phyloP scores from a whole-genome alignment of 1,140 invertebrate genomes.

The Macrobrachium nipponense region DNA sequence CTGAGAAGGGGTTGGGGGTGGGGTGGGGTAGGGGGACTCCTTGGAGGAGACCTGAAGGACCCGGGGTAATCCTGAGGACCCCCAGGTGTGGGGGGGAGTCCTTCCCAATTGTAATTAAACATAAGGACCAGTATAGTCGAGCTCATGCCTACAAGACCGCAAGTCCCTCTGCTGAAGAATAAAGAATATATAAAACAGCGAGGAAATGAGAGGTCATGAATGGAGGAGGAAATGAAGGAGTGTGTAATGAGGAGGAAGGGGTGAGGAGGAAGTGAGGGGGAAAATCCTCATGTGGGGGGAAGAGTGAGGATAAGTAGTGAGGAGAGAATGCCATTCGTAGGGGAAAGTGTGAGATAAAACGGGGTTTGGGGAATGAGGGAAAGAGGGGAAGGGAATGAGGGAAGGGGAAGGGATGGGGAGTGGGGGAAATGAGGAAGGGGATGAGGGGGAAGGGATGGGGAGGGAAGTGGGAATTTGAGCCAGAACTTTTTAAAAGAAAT shows the following conservation, averaged over 20 bases:
- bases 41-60: no score
- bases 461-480: no score
- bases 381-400: not conserved
- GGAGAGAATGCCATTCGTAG: not conserved
- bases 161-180: not conserved
- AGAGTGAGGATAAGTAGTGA: not conserved
- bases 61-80: no score
- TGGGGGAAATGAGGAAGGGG: not conserved
- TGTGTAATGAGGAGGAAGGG: not conserved
- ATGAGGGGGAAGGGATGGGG: no score
- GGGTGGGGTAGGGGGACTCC: not conserved
- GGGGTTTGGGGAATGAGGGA: not conserved
- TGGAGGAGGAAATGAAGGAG: slow-evolving; percentile 2
- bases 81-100: no score
- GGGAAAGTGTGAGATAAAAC: not conserved
- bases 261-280: slow-evolving; percentile 6
- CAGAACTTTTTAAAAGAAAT: no score
- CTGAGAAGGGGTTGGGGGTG: not conserved
- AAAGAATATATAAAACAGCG: not conserved
- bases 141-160: no score
- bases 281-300: not conserved
- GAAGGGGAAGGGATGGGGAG: not conserved
- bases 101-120: no score
- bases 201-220: not conserved
- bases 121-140: no score